Evolutionary conservation across 2,888 invertebrate species (phyloP), one percentile per base, ranked within the genome.

Genomic region (Tethea ocularis): DNA sequence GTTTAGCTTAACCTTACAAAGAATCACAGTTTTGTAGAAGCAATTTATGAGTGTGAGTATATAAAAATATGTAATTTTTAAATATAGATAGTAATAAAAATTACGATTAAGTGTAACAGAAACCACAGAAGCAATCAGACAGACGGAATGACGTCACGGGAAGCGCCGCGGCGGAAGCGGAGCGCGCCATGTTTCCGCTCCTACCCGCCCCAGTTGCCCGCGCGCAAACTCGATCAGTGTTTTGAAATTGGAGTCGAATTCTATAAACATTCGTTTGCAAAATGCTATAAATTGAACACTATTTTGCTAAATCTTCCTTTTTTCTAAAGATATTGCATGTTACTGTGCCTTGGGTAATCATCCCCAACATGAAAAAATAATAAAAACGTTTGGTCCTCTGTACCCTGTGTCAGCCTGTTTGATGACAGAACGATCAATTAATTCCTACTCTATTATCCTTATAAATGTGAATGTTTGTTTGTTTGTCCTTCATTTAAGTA

Each of bases 81-180:
- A 33, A 33, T 33, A 33, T 1, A 13, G 23, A 10, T 23, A 29
- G 4, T 15, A 15, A 20, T 7, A 59, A 61, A 63, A 63, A 68
- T 62, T 63, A 63, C 69, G 56, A 51, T 59, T 52, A 70, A 69
- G 75, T 81, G 76, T 79, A 62, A 81, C 52, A 57, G 57, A 41
- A 59, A 55, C 60, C 26, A 53, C 29, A 56, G 61, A 73, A 69
- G 61, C 70, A 71, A 75, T 67, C 72, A 75, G 69, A 75, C 77
- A 76, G 78, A 71, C 74, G 77, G 69, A 68, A 64, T 83, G 85
- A 84, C 85, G 86, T 84, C 84, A 86, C 79, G 67, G 87, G 86
- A 88, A 84, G 77, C 77, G 72, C 57, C 63, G 75, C 77, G 79
- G 79, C 88, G 89, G 88, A 88, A 83, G 82, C 78, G 78, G 72